A percentile compares a stretch with the other conserved stretches of the same genome.
phyloP scores from a whole-genome alignment of 2,888 invertebrate species.

The Drosophila diplacantha region DNA sequence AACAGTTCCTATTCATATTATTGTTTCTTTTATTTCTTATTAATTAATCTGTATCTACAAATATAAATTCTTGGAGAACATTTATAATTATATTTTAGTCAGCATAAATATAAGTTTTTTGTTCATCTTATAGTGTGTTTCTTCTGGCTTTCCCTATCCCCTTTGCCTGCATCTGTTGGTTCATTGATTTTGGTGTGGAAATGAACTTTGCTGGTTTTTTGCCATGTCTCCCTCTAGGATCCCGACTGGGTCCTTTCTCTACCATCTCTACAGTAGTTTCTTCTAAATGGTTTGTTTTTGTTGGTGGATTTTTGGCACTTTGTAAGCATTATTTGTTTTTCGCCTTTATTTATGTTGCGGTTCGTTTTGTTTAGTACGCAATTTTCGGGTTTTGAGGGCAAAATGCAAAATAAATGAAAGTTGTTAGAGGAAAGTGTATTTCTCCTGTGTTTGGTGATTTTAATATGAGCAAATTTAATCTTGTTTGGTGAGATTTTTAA shows the following conservation, averaged over 20 bases:
- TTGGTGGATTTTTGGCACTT: conserved; percentile 64
- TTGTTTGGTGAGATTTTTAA: not conserved
- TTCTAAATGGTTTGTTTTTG: conserved; percentile 16
- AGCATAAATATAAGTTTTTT: too few species aligned
- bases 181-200: conserved; percentile 72
- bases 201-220: conserved; percentile 65
- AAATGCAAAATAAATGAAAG: conserved; percentile 28
- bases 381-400: conserved; percentile 41
- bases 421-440: conserved; percentile 6
- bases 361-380: conserved; percentile 64
- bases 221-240: conserved; percentile 33
- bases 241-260: conserved; percentile 15
- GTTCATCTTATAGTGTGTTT: too few species aligned
- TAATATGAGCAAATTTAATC: not conserved
- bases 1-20: too few species aligned
- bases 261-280: conserved; percentile 12
- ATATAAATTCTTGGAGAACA: too few species aligned
- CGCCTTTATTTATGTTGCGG: conserved; percentile 67
- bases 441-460: not conserved
- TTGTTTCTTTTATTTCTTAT: too few species aligned
- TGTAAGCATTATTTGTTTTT: conserved; percentile 72
- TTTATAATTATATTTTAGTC: too few species aligned
- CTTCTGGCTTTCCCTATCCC: conserved; percentile 14
- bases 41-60: too few species aligned
- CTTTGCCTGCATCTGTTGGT: conserved; percentile 54